A percentile compares a stretch with the other conserved stretches of the same genome.
phyloP scores from a whole-genome alignment of 92 coral and sea anemone species.

The Virgularia gustaviana region DNA sequence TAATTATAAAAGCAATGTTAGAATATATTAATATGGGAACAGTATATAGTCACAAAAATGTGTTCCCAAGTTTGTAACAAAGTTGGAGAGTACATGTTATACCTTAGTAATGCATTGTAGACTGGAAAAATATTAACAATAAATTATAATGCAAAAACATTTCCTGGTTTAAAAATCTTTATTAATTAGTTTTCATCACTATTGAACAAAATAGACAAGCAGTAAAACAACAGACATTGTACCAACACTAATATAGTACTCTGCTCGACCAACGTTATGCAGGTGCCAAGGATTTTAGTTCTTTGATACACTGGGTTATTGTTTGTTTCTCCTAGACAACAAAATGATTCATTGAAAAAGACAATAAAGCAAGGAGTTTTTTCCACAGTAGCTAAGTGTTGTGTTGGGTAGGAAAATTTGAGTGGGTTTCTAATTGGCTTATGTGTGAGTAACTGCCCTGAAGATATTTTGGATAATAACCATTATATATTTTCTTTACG shows the following conservation, averaged over 20 bases:
- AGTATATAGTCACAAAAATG: too few relatives aligned
- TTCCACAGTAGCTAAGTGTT: too few relatives aligned
- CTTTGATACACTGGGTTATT: slow-evolving; percentile 87
- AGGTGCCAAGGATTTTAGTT: slow-evolving; percentile 73
- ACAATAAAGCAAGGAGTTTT: too few relatives aligned
- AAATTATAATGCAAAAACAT: not conserved
- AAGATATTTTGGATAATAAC: too few relatives aligned
- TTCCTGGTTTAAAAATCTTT: too few relatives aligned
- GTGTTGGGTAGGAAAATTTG: too few relatives aligned
- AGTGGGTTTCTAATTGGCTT: too few relatives aligned
- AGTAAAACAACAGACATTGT: not conserved
- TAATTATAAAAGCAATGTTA: too few relatives aligned
- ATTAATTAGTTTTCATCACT: too few relatives aligned
- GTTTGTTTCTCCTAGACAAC: slow-evolving; percentile 83
- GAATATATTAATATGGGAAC: too few relatives aligned
- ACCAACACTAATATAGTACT: slow-evolving; percentile 1
- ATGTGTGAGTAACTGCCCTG: too few relatives aligned
- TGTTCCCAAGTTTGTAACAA: not conserved
- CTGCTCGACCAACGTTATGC: slow-evolving; percentile 23
- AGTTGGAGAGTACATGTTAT: not conserved
- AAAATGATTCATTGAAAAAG: not conserved
- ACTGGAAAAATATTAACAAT: not conserved
- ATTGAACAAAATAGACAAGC: not conserved
- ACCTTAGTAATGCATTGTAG: too few relatives aligned
- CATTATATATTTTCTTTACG: not conserved